Evolutionary conservation across 2,113 vertebrate genomes (phyloP), one percentile per base, ranked within the genome.

Genomic region (Corythaeola cristata): DNA sequence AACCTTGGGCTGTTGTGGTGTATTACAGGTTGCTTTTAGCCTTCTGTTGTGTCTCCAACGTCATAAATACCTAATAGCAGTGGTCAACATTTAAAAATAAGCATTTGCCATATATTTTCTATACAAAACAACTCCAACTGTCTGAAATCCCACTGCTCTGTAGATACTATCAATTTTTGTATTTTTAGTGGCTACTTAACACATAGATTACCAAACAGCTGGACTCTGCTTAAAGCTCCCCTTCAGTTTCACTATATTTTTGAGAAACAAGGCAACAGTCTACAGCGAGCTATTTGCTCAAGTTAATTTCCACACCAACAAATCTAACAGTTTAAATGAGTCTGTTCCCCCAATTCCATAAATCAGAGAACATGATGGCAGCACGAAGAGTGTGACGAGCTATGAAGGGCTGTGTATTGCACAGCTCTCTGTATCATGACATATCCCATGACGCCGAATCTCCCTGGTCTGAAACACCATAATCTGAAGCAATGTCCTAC

Each of bases 51-150:
- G 2, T 47, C 93, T 92, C 81, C 74, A 55, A 7, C 7, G 23
- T 76, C 91, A 59, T 63, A 90, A 96, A 94, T 89, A 89, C 35
- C 71, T 82, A 82, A 55, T 10, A 88, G 37, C 49, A 89, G 45
- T 1, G 11, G 63, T 69, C 94, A 91, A 19, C 55, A 44, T 55
- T 66, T 50, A 67, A 79, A 93, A 93, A 95, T n/a, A 92, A 93
- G 63, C 53, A 73, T 20, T 53, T 91, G 55, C 18, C 45, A 11
- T 13, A 0, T 24, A 87, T 64, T 89, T 89, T 56, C 58, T 73
- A 79, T 7, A 72, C 12, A 62, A 78, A 89, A 58, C 21, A 79
- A 52, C 11, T 49, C 8, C 59, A 77, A 28, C 60, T 33, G 30
- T 30, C 39, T 58, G 58, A 76, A 72, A 88, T n/a, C 23, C 12